Percentiles rank a stretch among this genome's conserved stretches.
Conservation (phyloP, 2,888 invertebrate species). For the Caenorhabditis doughertyi region DNA sequence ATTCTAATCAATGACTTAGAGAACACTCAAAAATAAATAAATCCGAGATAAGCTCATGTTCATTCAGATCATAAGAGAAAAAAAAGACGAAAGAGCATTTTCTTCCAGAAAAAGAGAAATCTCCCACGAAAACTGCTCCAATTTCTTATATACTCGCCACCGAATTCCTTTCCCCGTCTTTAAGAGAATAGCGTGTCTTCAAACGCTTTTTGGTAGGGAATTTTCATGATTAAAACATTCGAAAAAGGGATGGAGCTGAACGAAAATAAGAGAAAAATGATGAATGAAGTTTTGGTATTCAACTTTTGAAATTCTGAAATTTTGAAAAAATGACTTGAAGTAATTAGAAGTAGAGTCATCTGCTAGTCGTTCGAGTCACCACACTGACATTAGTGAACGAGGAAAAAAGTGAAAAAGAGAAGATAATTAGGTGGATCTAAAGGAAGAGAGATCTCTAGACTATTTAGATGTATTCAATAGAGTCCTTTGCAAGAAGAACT, state of each 20-base stretch:
- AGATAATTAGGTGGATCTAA: slow-evolving; percentile 24
- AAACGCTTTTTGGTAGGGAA: not conserved
- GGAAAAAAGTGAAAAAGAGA: slow-evolving; percentile 17
- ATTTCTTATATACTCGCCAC: slow-evolving; percentile 24
- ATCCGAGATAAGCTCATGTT: not conserved
- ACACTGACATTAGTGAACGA: not conserved
- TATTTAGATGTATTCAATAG: slow-evolving; percentile 23
- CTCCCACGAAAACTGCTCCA: slow-evolving; percentile 50
- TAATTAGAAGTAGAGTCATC: slow-evolving; percentile 4
- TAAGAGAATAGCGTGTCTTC: not conserved
- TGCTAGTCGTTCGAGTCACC: not conserved
- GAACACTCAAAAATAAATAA: not conserved
- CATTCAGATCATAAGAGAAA: not conserved
- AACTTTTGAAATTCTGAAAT: not conserved
- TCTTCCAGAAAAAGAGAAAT: not conserved
- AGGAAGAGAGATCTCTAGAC: slow-evolving; percentile 2
- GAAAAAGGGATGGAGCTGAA: not conserved
- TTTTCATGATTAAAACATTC: slow-evolving; percentile 51
- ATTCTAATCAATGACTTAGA: not conserved
- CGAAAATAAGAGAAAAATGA: not conserved
- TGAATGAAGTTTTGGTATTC: not conserved
- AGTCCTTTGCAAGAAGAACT: not conserved
- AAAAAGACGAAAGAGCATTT: slow-evolving; percentile 13
- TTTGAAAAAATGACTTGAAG: not conserved
- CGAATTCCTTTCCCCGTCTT: not conserved